Evolutionary conservation across 1,140 invertebrate genomes (phyloP).

Genomic region (Diachasma alloeum): DNA sequence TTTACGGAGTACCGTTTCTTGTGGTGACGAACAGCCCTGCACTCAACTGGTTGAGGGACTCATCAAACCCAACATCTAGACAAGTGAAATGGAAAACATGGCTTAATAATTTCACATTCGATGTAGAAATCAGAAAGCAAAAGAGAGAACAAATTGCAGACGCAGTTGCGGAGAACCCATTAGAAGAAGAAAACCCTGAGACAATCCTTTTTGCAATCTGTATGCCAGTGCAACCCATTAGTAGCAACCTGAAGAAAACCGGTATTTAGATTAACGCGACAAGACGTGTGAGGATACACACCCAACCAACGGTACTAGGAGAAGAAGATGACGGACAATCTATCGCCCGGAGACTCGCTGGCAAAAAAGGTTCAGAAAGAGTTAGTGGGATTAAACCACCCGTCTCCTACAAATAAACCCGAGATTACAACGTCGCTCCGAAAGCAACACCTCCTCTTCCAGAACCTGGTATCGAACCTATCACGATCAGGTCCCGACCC

Average conservation of each 20-base stretch:
- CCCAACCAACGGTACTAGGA: too few relatives aligned
- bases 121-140: not conserved
- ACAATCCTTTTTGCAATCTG: too few relatives aligned
- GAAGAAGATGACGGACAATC: too few relatives aligned
- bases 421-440: too few relatives aligned
- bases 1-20: slow-evolving; percentile 60
- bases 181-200: not conserved
- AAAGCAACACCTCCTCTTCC: too few relatives aligned
- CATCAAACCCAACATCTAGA: not conserved
- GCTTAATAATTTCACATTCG: not conserved
- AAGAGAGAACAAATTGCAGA: not conserved
- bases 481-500: too few relatives aligned
- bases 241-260: not conserved
- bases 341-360: too few relatives aligned
- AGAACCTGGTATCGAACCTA: too few relatives aligned
- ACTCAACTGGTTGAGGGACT: slow-evolving; percentile 56
- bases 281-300: too few relatives aligned
- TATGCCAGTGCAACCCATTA: not conserved
- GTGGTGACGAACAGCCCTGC: slow-evolving; percentile 63
- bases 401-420: too few relatives aligned
- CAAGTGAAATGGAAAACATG: not conserved
- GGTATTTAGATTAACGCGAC: not conserved
- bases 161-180: not conserved
- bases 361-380: too few relatives aligned
- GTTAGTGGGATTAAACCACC: too few relatives aligned